phyloP scores from a whole-genome alignment of 2,888 invertebrate genomes.

The Agriotes lineatus region DNA sequence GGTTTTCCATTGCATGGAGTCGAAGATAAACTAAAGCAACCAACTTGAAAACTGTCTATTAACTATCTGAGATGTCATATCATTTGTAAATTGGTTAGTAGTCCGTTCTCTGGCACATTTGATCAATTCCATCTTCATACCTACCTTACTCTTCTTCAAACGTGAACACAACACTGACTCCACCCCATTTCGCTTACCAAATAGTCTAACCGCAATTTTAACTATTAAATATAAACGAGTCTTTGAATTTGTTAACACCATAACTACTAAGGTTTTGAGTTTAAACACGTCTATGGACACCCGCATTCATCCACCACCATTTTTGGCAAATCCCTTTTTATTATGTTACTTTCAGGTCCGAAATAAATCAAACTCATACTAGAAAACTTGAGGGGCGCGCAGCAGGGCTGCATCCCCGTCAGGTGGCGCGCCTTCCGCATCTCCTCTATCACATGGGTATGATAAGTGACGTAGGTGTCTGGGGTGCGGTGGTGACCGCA shows the following conservation, averaged over 20 bases:
- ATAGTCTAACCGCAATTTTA: slow-evolving; percentile 33
- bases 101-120: slow-evolving; percentile 26
- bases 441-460: slow-evolving; percentile 92
- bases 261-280: slow-evolving; percentile 40
- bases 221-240: slow-evolving; percentile 41
- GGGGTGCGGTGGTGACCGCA: slow-evolving; percentile 85
- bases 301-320: slow-evolving; percentile 98
- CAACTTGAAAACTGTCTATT: not conserved
- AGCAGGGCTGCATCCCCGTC: slow-evolving; percentile 89
- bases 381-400: slow-evolving; percentile 92
- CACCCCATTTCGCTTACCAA: slow-evolving; percentile 25
- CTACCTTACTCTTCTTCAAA: slow-evolving; percentile 32
- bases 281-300: slow-evolving; percentile 76
- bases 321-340: slow-evolving; percentile 93
- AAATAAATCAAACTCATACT: slow-evolving; percentile 94
- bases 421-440: slow-evolving; percentile 82
- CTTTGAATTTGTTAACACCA: slow-evolving; percentile 44
- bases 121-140: slow-evolving; percentile 33
- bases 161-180: slow-evolving; percentile 38
- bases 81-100: slow-evolving; percentile 28
- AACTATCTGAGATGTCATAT: not conserved
- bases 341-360: slow-evolving; percentile 89
- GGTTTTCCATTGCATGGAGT: not conserved
- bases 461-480: slow-evolving; percentile 87
- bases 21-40: not conserved